Percentiles rank a stretch among this genome's conserved stretches.
phyloP scores from a whole-genome alignment of 2,797 vertebrate genomes.

The Rhinogobio ventralis region DNA sequence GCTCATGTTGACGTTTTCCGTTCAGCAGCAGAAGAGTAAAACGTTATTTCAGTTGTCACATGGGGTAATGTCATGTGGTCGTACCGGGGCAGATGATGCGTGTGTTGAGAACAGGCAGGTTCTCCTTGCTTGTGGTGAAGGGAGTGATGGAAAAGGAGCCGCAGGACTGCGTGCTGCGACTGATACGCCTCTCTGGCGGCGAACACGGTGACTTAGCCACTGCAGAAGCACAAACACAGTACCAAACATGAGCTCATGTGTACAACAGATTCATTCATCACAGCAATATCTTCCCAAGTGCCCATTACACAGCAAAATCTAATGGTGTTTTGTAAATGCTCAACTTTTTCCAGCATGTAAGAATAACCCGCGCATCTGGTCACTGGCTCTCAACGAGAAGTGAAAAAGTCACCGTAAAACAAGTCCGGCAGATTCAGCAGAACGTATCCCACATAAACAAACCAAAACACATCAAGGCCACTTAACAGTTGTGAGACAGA shows the following conservation, averaged over 20 bases:
- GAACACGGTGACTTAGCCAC: conserved; percentile 85
- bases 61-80: conserved; percentile 6
- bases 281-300: not conserved
- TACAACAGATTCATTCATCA: conserved; percentile 3
- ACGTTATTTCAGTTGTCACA: not conserved
- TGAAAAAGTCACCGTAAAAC: conserved; percentile 15
- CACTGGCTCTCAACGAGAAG: not conserved
- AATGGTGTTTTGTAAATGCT: conserved; percentile 1
- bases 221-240: conserved; percentile 58
- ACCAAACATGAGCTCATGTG: conserved; percentile 26
- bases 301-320: not conserved
- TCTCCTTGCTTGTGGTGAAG: conserved; percentile 92
- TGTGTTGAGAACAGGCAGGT: conserved; percentile 96
- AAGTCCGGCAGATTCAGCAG: conserved; percentile 14
- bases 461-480: conserved; percentile 7
- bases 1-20: not conserved
- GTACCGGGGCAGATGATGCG: conserved; percentile 97
- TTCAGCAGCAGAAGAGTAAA: not conserved
- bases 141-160: conserved; percentile 87
- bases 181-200: conserved; percentile 84
- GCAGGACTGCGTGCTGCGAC: conserved; percentile 85
- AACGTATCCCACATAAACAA: not conserved
- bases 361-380: not conserved
- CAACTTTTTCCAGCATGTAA: not conserved
- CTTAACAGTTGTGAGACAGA: conserved; percentile 54